Evolutionary conservation across 2,888 invertebrate species (phyloP).

Genomic region (Drosophila eohydei): DNA sequence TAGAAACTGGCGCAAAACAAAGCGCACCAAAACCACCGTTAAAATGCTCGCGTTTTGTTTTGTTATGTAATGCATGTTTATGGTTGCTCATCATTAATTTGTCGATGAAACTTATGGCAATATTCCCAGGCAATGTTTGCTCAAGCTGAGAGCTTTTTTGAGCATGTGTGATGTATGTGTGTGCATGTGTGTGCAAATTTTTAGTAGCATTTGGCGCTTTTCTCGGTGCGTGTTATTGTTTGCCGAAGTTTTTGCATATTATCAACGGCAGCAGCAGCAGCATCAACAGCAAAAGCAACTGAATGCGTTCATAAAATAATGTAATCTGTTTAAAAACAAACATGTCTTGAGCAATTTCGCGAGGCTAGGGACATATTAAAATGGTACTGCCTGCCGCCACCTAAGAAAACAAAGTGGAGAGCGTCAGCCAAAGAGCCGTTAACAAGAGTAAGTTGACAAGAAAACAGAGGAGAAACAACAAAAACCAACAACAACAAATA

Average conservation of each 20-base stretch:
- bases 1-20: conserved; percentile 40
- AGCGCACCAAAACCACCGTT: conserved; percentile 38
- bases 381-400: conserved; percentile 61
- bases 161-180: conserved; percentile 24
- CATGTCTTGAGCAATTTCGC: conserved; percentile 80
- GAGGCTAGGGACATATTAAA: conserved; percentile 79
- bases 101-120: conserved; percentile 80
- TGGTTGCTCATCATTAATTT: conserved; percentile 78
- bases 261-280: conserved; percentile 60
- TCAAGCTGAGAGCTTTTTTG: conserved; percentile 59
- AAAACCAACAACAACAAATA: conserved; percentile 20
- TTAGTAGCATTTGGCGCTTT: conserved; percentile 70
- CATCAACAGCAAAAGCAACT: conserved; percentile 30
- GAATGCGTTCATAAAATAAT: conserved; percentile 80
- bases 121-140: conserved; percentile 76
- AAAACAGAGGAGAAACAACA: conserved; percentile 54
- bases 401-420: conserved; percentile 66
- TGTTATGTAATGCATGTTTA: conserved; percentile 80
- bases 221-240: conserved; percentile 76
- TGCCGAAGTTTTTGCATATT: conserved; percentile 81
- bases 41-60: conserved; percentile 64
- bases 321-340: conserved; percentile 79
- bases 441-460: conserved; percentile 73
- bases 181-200: conserved; percentile 47
- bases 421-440: conserved; percentile 69